Base-by-base conservation (phyloP, 2,113 vertebrate genomes). In the Lathamus discolor region DNA sequence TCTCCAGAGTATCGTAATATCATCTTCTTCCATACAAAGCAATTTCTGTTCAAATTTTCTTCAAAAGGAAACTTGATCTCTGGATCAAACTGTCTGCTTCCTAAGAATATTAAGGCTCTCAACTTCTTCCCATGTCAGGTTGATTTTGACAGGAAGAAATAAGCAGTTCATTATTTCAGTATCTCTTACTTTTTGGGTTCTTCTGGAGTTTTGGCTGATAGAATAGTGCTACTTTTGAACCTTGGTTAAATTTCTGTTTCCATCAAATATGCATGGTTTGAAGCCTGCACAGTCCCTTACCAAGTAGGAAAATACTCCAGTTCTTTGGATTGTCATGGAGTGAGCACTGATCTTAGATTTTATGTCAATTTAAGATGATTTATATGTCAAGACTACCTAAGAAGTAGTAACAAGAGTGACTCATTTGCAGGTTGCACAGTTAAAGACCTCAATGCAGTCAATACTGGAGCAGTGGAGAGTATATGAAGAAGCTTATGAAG, bases 391-490 rank as follows among this genome's bases (percentile, higher is more conserved):
- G 48, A 64, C 13, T 80, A 57, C 31, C 46, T 43, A 66, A 62
- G 72, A 87, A 87, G 84, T 48, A 78, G 13, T 91, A 64, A 92
- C 28, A 69, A 7, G 57, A 44, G 28, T 49, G 13, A 1, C 93
- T 96, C 2, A 0, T 83, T 62, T 91, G 8, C 64, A 99, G 99
- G 96, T 97, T 49, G 51, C n/a, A 16, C 79, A 94, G 16, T 41
- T 98, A 37, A 98, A 94, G 49, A 84, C 67, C 62, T 97, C 92
- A 20, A 97, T 98, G 78, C 78, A 96, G 39, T 90, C 96, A 31
- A 11, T 92, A 23, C 80, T 97, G 81, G 97, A 96, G 68, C 90
- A 97, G 35, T 99, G 99, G 99, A 97, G 67, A 54, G 9, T 37
- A 8, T 96, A 97, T 61, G 97, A 98, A 11, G 89, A 94, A 48